phyloP scores from a whole-genome alignment of 2,113 vertebrate species.

The Pristiophorus japonicus region DNA sequence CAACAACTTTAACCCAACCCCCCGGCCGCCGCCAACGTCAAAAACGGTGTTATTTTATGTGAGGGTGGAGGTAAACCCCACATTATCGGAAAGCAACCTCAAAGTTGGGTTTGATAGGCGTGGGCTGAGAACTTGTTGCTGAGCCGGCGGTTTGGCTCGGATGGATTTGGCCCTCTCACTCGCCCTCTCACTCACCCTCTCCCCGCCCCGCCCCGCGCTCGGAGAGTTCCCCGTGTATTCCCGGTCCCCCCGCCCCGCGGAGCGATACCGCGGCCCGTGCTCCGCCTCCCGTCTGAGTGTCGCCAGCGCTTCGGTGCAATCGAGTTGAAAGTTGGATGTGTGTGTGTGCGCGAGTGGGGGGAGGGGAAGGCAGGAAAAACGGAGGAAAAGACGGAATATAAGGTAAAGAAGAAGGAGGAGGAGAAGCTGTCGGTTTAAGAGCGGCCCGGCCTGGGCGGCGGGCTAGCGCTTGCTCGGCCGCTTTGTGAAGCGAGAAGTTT shows the following conservation, averaged over 20 bases:
- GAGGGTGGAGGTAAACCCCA: too few relatives aligned
- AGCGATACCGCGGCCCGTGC: neutral
- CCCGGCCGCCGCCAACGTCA: too few relatives aligned
- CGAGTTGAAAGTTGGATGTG: neutral
- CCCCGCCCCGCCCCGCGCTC: too few relatives aligned
- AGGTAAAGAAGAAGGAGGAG: too few relatives aligned
- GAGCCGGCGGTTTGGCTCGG: too few relatives aligned
- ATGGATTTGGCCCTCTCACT: neutral
- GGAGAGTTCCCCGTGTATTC: neutral
- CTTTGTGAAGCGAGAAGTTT: neutral
- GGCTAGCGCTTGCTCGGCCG: neutral
- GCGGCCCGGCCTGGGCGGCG: neutral
- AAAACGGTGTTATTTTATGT: too few relatives aligned
- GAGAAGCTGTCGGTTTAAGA: neutral
- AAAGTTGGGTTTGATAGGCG: neutral
- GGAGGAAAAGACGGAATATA: neutral
- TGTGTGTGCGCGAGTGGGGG: neutral
- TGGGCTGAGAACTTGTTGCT: neutral
- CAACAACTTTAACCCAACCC: neutral
- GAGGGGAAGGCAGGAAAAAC: neutral
- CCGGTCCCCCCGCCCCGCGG: neutral
- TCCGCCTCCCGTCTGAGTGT: slow-evolving; percentile 15
- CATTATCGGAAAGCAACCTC: neutral
- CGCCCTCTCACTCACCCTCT: too few relatives aligned
- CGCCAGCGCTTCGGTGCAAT: neutral